phyloP scores from a whole-genome alignment of 2,888 invertebrate species.

The Tetragnatha montana region DNA sequence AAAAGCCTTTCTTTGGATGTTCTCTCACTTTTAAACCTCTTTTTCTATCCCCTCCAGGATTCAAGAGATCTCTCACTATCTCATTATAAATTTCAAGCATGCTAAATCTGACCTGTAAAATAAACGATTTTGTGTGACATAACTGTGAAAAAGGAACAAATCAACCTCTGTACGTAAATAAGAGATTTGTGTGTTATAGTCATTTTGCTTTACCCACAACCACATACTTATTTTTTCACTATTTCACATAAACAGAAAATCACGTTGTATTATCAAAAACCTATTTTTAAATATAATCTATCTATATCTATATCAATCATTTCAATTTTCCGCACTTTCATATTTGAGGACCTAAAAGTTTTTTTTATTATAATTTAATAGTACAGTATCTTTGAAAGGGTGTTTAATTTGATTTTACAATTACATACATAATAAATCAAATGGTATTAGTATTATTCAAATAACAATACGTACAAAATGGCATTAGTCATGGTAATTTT shows the following conservation, averaged over 20 bases:
- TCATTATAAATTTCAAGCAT: conserved; percentile 81
- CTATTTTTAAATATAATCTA: background rate
- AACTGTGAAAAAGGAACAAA: background rate
- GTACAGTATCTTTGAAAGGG: too few species aligned
- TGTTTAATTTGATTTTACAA: too few species aligned
- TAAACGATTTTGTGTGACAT: background rate
- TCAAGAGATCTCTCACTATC: conserved; percentile 79
- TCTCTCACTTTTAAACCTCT: conserved; percentile 79
- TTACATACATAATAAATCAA: too few species aligned
- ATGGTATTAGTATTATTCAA: too few species aligned
- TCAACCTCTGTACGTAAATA: too few species aligned
- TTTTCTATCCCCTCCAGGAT: conserved; percentile 75
- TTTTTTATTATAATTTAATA: too few species aligned
- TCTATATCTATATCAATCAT: too few species aligned
- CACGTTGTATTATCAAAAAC: background rate
- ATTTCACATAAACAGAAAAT: background rate
- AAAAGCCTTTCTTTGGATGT: conserved; percentile 80
- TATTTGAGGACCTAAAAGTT: too few species aligned
- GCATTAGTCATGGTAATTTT: too few species aligned
- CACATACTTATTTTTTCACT: background rate
- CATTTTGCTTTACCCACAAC: background rate
- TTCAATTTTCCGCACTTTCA: too few species aligned
- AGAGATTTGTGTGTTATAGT: too few species aligned
- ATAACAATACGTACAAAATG: too few species aligned
- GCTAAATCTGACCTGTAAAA: conserved; percentile 78